These are phyloP conservation scores for Orthosia cruda DNA, from an alignment of 2,888 invertebrate genomes.

Conservation along the genomic window DNA sequence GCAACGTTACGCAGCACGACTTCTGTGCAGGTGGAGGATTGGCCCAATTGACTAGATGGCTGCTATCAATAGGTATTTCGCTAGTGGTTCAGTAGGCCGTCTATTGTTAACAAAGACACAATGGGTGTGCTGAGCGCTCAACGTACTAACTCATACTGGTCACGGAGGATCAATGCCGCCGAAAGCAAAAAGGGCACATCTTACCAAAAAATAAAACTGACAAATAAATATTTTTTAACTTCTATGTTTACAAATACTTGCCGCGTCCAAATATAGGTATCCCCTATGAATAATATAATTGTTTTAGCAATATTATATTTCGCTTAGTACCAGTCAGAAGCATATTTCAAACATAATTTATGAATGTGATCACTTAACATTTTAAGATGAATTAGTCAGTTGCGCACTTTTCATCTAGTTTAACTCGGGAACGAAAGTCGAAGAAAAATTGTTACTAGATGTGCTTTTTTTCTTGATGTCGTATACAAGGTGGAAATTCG, in stretches of 20 bases:
- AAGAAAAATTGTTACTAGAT: no score
- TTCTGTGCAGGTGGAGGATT: conserved; percentile 6
- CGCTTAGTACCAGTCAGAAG: no score
- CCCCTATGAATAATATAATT: not conserved
- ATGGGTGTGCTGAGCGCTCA: conserved; percentile 71
- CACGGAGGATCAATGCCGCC: conserved; percentile 72
- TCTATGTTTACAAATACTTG: no score
- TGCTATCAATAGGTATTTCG: conserved; percentile 26
- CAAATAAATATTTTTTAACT: not conserved
- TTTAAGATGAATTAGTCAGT: no score
- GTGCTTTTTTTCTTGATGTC: no score
- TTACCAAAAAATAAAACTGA: not conserved
- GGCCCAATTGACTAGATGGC: conserved; percentile 1
- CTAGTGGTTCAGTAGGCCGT: conserved; percentile 22
- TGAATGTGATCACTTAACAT: no score
- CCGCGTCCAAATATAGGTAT: not conserved
- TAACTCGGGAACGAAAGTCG: no score
- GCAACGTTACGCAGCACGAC: conserved; percentile 26
- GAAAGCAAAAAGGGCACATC: not conserved
- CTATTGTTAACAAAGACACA: conserved; percentile 47
- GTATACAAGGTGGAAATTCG: no score
- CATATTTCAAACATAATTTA: no score
- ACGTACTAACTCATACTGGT: conserved; percentile 79
- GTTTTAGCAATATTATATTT: not conserved
- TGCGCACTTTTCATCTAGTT: no score